Base-by-base conservation (phyloP, 64 coral and sea anemone genomes). In the Montipora sp. region DNA sequence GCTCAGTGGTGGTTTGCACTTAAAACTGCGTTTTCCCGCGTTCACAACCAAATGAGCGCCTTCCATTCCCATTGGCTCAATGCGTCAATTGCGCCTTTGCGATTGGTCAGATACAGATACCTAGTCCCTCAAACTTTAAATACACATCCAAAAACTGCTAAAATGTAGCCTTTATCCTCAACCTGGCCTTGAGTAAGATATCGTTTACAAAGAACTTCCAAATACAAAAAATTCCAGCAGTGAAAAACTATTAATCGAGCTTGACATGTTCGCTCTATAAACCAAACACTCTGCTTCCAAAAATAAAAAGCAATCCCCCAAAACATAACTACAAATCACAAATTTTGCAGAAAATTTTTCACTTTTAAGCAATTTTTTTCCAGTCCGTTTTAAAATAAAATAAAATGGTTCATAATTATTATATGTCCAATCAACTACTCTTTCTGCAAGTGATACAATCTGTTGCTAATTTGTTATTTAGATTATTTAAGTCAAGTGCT, bases 401-500 rank as follows among this genome's bases (percentile, higher is more conserved):
- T 84, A 84, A 84, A 84, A 85, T 85, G 45, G 48, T 48, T 65
- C 68, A 13, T 36, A 36, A 36, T 36, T 47, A 65, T 85, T 46
- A 49, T 14, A 49, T 15, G 65, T 51, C 47, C 15, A 44, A 48
- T 13, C 71, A 85, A 85, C 61, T 71, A 15, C 36, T 72, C 82
- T 70, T 72, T 71, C 82, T 85, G 68, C 82, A 85, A 85, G 68
- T 85, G 82, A 85, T 85, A 85, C n/a, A 85, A 12, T 85, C 82
- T 70, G 45, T 68, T 78, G 47, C 16, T 51, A 57, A 8, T 11
- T 57, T 57, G 6, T 11, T 47, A 45, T 76, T 3, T 12, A 7
- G 5, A 47, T 72, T 22, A 70, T 22, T 85, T 19, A n/a, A 4
- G 46, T 23, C 47, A 14, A 47, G 71, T 23, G 43, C 51, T 81